A percentile compares a stretch with the other conserved stretches of the same genome.
Evolutionary conservation across 2,888 invertebrate species (phyloP).

Genomic region (Sinopyrophorus schimmeli): DNA sequence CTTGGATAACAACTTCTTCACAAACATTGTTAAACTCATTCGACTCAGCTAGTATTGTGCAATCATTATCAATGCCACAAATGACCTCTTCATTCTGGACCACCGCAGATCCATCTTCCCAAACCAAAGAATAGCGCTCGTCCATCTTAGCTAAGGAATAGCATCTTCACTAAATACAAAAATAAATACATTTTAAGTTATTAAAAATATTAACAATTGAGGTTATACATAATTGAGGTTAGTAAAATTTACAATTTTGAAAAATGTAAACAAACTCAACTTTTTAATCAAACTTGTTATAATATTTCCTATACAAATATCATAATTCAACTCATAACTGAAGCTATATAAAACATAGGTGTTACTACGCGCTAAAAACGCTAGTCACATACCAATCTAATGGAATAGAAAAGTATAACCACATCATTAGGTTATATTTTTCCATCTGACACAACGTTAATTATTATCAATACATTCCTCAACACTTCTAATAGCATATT

Average conservation of each 20-base stretch:
- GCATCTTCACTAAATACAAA: background rate
- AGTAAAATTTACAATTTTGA: constrained; percentile 50
- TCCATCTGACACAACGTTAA: too few species aligned
- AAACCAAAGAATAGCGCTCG: constrained; percentile 50
- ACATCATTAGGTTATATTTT: constrained; percentile 45
- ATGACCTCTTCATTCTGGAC: constrained; percentile 59
- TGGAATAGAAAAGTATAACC: constrained; percentile 48
- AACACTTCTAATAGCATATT: too few species aligned
- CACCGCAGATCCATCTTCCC: constrained; percentile 51
- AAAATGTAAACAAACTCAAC: constrained; percentile 54
- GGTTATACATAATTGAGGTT: constrained; percentile 57
- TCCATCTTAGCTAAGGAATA: constrained; percentile 43
- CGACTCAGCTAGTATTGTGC: constrained; percentile 49
- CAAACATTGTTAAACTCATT: constrained; percentile 55
- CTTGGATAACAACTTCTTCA: constrained; percentile 55
- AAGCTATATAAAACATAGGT: constrained; percentile 23
- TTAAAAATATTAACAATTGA: constrained; percentile 51
- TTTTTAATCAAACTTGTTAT: constrained; percentile 11
- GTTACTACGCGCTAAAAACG: constrained; percentile 44
- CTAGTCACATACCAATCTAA: constrained; percentile 45
- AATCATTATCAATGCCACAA: constrained; percentile 58
- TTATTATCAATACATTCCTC: too few species aligned
- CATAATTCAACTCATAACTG: too few species aligned
- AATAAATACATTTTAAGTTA: constrained; percentile 49
- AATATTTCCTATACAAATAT: too few species aligned